Base-by-base conservation (phyloP, 2,888 invertebrate genomes). In the Desoria tigrina region DNA sequence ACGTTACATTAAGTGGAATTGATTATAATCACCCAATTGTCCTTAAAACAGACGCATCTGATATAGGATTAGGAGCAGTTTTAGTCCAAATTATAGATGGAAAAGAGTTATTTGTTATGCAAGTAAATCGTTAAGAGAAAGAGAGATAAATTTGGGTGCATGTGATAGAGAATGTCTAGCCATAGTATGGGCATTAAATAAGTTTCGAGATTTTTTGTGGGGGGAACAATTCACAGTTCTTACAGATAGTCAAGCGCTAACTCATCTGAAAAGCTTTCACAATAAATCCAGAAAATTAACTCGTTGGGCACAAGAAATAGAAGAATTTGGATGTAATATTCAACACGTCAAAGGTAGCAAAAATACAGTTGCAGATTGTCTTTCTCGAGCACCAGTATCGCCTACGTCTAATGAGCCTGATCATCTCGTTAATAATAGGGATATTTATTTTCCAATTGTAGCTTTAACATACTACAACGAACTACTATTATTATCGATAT, bases 141-240 rank as follows among this genome's bases (percentile, higher is more conserved):
- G 58, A 3, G 67, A 72, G 32, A 28, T 49, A 16, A 45, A 24
- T 3, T 18, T 62, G 16, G 51, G 57, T 28, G 42, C 61, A 1
- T 65, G 53, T 42, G 69, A 69, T 50, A 63, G 63, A 26, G 72
- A 72, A 56, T 32, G 57, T 26, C 53, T 67, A 4, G 69, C 55
- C 1, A 68, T 72, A 23, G 60, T 67, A 16, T 69, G 60, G 60
- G 61, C 61, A 1, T 14, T 42, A 3, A 9, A 57, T 7, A 66
- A 69, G 58, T 69, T 68, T 32, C 63, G 50, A 23, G 37, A 65
- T 53, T 42, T 60, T 49, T 49, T 49, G 49, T 49, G 7, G 11
- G 49, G 49, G 11, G 49, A 49, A 39, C 39, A 16, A 16, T 14
- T 39, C 11, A 39, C 16, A 16, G 16, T 39, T 11, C 39, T 14